A percentile compares a stretch with the other conserved stretches of the same genome.
Evolutionary conservation across 2,888 invertebrate species (phyloP).

Genomic region (Rhingia rostrata): DNA sequence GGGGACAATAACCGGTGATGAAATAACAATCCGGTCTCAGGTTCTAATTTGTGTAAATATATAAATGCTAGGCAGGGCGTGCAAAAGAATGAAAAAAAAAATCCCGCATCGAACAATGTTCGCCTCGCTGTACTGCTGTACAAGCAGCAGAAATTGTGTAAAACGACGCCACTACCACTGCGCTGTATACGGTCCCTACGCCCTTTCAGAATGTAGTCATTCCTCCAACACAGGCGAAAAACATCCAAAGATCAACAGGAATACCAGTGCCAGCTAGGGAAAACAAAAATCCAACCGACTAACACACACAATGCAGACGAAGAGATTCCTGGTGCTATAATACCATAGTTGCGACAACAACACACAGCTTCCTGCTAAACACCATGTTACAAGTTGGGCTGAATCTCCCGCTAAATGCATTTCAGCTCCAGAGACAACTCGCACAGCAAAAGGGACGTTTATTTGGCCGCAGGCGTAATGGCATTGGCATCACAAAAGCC

Average conservation of each 20-base stretch:
- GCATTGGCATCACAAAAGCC: conserved; percentile 74
- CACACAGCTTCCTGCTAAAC: conserved; percentile 65
- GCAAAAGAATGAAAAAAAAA: conserved; percentile 37
- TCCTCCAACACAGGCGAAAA: conserved; percentile 18
- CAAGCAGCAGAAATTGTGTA: conserved; percentile 59
- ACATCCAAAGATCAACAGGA: conserved; percentile 4
- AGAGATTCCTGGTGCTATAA: conserved; percentile 71
- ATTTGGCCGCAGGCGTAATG: conserved; percentile 76
- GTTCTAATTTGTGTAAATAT: conserved; percentile 73
- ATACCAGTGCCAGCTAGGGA: conserved; percentile 30
- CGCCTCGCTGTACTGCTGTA: conserved; percentile 25
- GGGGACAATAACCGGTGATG: conserved; percentile 74
- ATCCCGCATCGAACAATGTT: conserved; percentile 57
- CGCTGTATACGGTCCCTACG: conserved; percentile 12
- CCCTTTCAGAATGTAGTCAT: conserved; percentile 1
- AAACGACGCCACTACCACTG: conserved; percentile 54
- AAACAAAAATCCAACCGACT: conserved; percentile 19
- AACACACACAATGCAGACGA: conserved; percentile 52
- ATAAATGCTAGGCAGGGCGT: conserved; percentile 35
- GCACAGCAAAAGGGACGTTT: conserved; percentile 71
- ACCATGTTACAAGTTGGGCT: conserved; percentile 50
- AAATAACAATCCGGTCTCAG: conserved; percentile 74
- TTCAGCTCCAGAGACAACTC: conserved; percentile 52
- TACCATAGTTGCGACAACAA: conserved; percentile 74
- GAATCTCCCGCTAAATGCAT: conserved; percentile 36